Evolutionary conservation across 2,888 invertebrate genomes (phyloP).

Genomic region (Rhabditoides inermis): DNA sequence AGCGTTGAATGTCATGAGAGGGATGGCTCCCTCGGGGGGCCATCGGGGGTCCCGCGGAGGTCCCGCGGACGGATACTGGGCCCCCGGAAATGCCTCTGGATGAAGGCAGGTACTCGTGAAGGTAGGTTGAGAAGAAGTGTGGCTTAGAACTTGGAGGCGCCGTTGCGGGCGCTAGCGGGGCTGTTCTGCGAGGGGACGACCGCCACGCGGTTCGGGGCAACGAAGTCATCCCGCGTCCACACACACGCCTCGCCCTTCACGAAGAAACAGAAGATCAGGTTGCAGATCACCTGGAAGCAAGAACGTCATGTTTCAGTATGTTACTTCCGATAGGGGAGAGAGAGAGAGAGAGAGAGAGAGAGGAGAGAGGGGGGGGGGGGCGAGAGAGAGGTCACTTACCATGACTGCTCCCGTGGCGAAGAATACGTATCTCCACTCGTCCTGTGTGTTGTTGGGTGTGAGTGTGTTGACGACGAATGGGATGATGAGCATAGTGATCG

Average conservation of each 20-base stretch:
- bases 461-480: constrained; percentile 41
- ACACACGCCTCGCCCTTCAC: constrained; percentile 38
- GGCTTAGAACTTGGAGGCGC: too few species aligned
- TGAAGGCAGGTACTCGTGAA: too few species aligned
- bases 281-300: constrained; percentile 27
- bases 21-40: too few species aligned
- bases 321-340: neutral
- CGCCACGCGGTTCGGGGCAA: constrained; percentile 9
- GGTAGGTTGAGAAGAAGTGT: too few species aligned
- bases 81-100: too few species aligned
- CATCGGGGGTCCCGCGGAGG: too few species aligned
- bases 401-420: constrained; percentile 26
- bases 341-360: neutral
- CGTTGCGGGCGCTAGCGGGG: too few species aligned
- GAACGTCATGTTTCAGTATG: neutral
- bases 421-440: constrained; percentile 42
- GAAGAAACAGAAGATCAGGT: constrained; percentile 36
- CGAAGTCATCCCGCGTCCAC: constrained; percentile 30
- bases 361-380: neutral
- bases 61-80: too few species aligned
- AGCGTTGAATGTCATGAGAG: too few species aligned
- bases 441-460: constrained; percentile 38
- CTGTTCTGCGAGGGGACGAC: too few species aligned
- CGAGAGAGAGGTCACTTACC: constrained; percentile 14
- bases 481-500: constrained; percentile 41